Evolutionary conservation across 2,888 invertebrate genomes (phyloP), one percentile per base, ranked within the genome.

Genomic region (Euproctis similis): DNA sequence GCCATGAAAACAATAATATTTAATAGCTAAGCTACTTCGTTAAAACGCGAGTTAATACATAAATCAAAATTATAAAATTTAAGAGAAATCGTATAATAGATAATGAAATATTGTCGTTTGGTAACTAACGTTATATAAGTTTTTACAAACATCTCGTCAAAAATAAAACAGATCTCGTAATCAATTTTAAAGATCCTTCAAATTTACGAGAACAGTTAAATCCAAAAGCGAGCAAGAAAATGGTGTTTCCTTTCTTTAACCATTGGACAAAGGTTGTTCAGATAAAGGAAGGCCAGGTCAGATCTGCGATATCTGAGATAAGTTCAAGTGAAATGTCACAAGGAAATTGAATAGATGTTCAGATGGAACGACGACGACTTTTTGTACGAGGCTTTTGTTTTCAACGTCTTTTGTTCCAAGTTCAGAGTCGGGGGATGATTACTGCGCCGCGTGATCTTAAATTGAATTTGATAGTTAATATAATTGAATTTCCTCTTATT

Each of bases 261-360:
- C 30, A 28, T 31, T 39, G 36, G 32, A 42, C 42, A 47, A 47
- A 45, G 25, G 39, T 35, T 29, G 16, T 24, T 14, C 23, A 39
- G 32, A 39, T 36, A 42, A 45, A 46, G 29, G 22, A 21, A 10
- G 6, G 21, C 2, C 21, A 21, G 12, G 30, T 14, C 22, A 31
- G 24, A 30, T 31, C 7, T 40, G 26, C 26, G 27, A 34, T 30
- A 12, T 13, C 35, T 28, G 28, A 41, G 42, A 54, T 46, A 54
- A 39, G 39, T 40, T 44, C 28, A 40, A 43, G 39, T 36, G 31
- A 31, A 46, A 45, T 44, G 49, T 46, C 41, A 36, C 42, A 36
- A 28, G 38, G 35, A 52, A 53, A 55, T 55, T 55, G 46, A 52
- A 57, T 52, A 43, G 53, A 46, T 50, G 49, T 51, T 42, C 37